These are phyloP conservation scores for Cremastobaeus sp. DNA, from an alignment of 2,888 invertebrate genomes.

Conservation along the genomic window DNA sequence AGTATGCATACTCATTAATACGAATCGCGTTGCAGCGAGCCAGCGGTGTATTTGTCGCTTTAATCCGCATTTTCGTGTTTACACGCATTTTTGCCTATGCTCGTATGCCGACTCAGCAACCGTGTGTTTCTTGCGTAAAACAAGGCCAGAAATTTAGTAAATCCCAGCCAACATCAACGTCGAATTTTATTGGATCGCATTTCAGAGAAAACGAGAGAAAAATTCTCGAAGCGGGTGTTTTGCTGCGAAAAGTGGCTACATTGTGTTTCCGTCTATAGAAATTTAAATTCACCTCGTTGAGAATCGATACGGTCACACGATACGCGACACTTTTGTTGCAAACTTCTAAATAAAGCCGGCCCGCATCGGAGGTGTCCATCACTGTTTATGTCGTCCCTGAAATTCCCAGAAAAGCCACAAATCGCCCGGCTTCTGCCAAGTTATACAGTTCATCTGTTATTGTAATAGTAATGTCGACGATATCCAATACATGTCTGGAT, in stretches of 20 bases:
- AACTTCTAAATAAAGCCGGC: conserved; percentile 39
- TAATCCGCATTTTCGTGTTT: conserved; percentile 5
- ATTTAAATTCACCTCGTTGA: conserved; percentile 40
- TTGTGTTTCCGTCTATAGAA: conserved; percentile 26
- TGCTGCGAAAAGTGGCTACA: conserved; percentile 2
- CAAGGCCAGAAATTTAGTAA: too few species aligned
- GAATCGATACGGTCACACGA: conserved; percentile 45
- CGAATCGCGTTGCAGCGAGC: conserved; percentile 1
- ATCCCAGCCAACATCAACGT: too few species aligned
- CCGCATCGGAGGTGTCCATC: conserved; percentile 47
- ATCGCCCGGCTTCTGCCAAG: too few species aligned
- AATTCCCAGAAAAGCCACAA: conserved; percentile 44
- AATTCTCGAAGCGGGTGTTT: neutral
- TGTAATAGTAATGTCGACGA: too few species aligned
- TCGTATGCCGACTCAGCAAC: too few species aligned
- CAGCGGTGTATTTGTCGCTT: too few species aligned
- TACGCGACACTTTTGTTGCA: conserved; percentile 43
- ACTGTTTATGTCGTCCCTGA: conserved; percentile 18
- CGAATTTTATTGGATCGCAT: too few species aligned
- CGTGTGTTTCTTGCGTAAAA: too few species aligned
- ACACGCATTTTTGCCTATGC: neutral
- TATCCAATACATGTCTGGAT: too few species aligned
- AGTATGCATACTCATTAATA: conserved; percentile 1
- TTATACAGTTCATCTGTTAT: too few species aligned
- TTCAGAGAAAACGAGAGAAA: neutral